Conservation (phyloP, 1,140 invertebrate species). For the Hirudo medicinalis region DNA sequence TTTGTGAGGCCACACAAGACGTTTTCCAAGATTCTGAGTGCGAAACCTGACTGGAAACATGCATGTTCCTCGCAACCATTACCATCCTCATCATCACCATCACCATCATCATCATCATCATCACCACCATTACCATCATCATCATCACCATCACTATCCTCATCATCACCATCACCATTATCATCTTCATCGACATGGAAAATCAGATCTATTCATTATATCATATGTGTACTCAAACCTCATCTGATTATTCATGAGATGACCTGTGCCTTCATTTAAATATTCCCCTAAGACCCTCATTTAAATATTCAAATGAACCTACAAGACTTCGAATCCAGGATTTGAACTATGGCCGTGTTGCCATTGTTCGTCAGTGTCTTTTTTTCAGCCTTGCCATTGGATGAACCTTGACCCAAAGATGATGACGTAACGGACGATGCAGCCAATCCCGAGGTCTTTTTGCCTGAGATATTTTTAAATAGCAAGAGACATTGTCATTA, state of each 20-base stretch:
- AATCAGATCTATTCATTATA: no score
- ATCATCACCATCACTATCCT: constrained; percentile 24
- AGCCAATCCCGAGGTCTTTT: no score
- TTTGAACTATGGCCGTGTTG: constrained; percentile 9
- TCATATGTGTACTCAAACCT: no score
- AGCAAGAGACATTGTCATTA: no score
- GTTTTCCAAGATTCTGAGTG: no score
- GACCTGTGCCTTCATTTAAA: background rate
- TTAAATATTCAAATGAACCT: background rate
- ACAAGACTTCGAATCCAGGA: constrained; percentile 6
- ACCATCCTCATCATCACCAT: constrained; percentile 19
- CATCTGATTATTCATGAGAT: background rate
- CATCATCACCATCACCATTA: constrained; percentile 22
- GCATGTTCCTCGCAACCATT: background rate
- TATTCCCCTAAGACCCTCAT: no score
- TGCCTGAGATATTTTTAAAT: no score
- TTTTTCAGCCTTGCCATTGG: constrained; percentile 1
- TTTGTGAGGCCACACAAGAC: no score
- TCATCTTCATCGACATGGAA: constrained; percentile 21
- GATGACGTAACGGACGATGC: no score
- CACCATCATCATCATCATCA: constrained; percentile 21
- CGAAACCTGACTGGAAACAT: no score
- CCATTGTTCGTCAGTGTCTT: constrained; percentile 12
- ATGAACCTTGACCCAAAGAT: no score
- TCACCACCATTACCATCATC: constrained; percentile 23